These are phyloP conservation scores for Temnothorax unifasciatus DNA, from an alignment of 2,888 invertebrate species.

Conservation along the genomic window DNA sequence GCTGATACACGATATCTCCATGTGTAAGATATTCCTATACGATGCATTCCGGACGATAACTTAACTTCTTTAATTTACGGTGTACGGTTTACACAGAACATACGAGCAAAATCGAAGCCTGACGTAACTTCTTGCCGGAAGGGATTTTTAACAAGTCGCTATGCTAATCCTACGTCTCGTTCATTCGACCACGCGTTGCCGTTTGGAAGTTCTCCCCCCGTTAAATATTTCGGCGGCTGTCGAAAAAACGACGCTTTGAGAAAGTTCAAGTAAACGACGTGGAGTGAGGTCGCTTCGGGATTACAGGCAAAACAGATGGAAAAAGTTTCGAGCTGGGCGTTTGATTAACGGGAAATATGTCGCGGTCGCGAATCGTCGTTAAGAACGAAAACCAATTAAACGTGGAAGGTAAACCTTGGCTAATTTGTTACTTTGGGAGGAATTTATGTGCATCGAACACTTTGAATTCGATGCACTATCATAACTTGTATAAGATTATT, in stretches of 20 bases:
- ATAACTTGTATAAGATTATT: neutral
- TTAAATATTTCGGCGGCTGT: constrained; percentile 73
- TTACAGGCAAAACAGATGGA: constrained; percentile 71
- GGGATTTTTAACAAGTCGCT: constrained; percentile 66
- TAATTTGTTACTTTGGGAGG: constrained; percentile 44
- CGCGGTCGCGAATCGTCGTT: constrained; percentile 66
- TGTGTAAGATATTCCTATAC: neutral
- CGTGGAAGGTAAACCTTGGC: constrained; percentile 30
- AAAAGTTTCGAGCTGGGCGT: constrained; percentile 71
- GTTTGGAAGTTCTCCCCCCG: constrained; percentile 67
- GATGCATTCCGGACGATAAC: neutral
- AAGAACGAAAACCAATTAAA: constrained; percentile 70
- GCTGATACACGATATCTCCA: neutral
- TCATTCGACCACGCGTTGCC: constrained; percentile 26
- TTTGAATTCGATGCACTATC: constrained; percentile 6
- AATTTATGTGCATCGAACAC: neutral
- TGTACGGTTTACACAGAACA: neutral
- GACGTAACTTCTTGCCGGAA: constrained; percentile 44
- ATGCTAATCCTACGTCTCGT: constrained; percentile 59
- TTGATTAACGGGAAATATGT: constrained; percentile 78
- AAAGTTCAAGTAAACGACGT: constrained; percentile 72
- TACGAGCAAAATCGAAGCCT: constrained; percentile 26
- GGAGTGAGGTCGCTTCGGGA: constrained; percentile 52
- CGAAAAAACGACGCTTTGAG: constrained; percentile 63
- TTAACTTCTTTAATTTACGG: constrained; percentile 37